Evolutionary conservation across 2,113 vertebrate species (phyloP).

Genomic region (Anhinga rufa): DNA sequence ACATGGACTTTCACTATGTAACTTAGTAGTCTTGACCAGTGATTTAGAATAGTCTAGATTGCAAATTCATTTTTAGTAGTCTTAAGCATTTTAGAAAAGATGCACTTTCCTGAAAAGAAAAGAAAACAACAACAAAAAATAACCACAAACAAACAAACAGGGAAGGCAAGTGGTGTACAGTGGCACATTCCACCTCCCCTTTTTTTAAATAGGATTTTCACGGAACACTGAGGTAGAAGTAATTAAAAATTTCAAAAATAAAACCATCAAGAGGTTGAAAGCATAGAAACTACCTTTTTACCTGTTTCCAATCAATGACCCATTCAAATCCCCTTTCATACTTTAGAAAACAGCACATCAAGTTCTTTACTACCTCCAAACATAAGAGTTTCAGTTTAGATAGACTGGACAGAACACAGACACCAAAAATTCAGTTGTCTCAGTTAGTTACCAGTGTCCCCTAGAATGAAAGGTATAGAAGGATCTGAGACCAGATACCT

Average conservation of each 20-base stretch:
- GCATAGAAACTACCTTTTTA: background rate
- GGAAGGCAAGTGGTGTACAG: background rate
- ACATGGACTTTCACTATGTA: background rate
- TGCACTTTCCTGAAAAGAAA: background rate
- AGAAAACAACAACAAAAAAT: no score
- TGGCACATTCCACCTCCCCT: background rate
- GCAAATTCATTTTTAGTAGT: background rate
- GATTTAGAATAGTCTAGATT: background rate
- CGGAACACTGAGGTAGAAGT: background rate
- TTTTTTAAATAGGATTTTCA: background rate
- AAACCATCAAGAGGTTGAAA: background rate
- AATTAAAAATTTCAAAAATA: background rate
- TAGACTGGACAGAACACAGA: background rate
- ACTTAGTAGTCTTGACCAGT: background rate
- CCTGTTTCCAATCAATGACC: background rate
- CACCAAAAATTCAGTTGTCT: background rate
- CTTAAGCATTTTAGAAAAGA: background rate
- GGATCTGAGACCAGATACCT: background rate
- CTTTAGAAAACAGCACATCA: background rate
- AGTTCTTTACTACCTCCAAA: background rate
- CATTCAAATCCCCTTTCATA: background rate
- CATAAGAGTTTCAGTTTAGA: background rate
- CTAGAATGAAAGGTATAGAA: background rate
- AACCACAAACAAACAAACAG: fast-evolving
- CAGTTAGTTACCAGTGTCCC: background rate